Conservation (phyloP, 2,888 invertebrate genomes). For the Timema podura region DNA sequence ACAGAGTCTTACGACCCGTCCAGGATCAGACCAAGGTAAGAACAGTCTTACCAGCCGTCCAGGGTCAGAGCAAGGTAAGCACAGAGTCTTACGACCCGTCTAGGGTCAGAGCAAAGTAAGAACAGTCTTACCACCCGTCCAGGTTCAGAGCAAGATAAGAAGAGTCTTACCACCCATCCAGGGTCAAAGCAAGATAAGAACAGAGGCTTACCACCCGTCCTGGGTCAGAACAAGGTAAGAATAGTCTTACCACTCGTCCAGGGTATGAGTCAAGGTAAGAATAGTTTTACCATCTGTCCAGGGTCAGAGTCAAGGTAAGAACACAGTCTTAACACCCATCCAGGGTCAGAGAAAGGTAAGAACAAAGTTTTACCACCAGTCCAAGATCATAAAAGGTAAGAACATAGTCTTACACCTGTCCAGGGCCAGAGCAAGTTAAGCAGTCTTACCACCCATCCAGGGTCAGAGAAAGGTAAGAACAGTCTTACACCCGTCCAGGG, state of each 20-base stretch:
- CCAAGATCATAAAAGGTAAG: too few relatives aligned
- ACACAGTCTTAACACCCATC: background rate
- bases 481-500: too few relatives aligned
- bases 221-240: background rate
- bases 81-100: background rate
- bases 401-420: too few relatives aligned
- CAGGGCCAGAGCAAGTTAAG: too few relatives aligned
- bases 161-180: conserved; percentile 36
- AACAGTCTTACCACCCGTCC: too few relatives aligned
- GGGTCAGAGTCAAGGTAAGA: conserved; percentile 60
- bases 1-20: too few relatives aligned
- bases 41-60: conserved; percentile 33
- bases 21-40: too few relatives aligned
- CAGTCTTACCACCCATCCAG: too few relatives aligned
- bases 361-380: too few relatives aligned
- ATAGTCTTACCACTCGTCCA: too few relatives aligned
- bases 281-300: conserved; percentile 36
- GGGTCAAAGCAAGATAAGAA: conserved; percentile 58
- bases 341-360: background rate
- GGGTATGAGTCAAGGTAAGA: conserved; percentile 60
- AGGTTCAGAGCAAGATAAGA: too few relatives aligned
- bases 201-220: background rate
- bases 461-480: too few relatives aligned
- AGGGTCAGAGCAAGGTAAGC: conserved; percentile 58
- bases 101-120: background rate